Evolutionary conservation across 1,140 invertebrate genomes (phyloP).

Genomic region (Bilobella aurantiaca): DNA sequence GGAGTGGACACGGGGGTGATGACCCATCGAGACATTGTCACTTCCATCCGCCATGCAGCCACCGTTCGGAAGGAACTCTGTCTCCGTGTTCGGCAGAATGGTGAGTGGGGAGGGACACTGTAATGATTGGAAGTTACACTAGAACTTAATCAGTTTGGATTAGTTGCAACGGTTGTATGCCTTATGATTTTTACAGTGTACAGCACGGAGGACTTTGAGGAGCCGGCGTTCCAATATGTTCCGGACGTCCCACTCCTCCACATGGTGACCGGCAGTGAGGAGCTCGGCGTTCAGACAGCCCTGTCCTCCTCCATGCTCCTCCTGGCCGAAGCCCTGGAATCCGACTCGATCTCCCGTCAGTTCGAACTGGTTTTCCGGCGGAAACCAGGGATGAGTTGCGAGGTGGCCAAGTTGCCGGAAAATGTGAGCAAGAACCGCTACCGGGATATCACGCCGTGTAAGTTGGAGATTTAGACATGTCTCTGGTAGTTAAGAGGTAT

Average conservation of each 20-base stretch:
- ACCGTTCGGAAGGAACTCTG: conserved; percentile 32
- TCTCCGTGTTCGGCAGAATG: conserved; percentile 65
- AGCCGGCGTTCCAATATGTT: conserved; percentile 75
- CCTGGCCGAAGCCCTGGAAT: conserved; percentile 82
- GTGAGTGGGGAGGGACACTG: too few species aligned
- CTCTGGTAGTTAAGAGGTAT: too few species aligned
- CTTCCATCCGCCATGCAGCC: conserved; percentile 38
- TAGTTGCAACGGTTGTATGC: background rate
- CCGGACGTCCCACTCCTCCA: conserved; percentile 49
- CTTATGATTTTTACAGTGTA: conserved; percentile 43
- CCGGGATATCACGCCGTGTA: conserved; percentile 93
- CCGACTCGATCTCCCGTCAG: conserved; percentile 73
- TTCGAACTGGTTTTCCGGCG: conserved; percentile 90
- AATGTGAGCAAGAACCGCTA: conserved; percentile 93
- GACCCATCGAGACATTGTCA: conserved; percentile 86
- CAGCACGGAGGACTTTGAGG: conserved; percentile 50
- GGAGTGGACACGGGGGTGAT: conserved; percentile 78
- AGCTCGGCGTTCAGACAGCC: conserved; percentile 52
- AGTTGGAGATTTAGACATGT: conserved; percentile 42
- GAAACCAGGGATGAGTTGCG: conserved; percentile 71
- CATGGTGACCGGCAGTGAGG: conserved; percentile 43
- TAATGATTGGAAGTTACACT: too few species aligned
- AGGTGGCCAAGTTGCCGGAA: conserved; percentile 62
- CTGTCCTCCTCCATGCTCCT: conserved; percentile 80
- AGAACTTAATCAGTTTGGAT: background rate